A percentile compares a stretch with the other conserved stretches of the same genome.
These are phyloP conservation scores for Leistus spinibarbis DNA, from an alignment of 2,888 invertebrate genomes.

Conservation along the genomic window DNA sequence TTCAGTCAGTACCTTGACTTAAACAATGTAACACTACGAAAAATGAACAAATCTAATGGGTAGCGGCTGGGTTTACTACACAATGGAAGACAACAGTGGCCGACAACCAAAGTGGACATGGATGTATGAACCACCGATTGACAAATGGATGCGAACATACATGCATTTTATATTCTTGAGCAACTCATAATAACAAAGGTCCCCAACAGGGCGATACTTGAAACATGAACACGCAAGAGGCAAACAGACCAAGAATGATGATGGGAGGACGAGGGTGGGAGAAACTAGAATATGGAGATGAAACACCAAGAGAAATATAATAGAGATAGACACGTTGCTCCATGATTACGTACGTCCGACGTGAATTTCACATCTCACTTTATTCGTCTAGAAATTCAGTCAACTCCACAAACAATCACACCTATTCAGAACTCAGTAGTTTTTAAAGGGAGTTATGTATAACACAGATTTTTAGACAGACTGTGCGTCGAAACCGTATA, in stretches of 20 bases:
- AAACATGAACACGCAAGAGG: conserved; percentile 9
- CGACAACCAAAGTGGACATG: conserved; percentile 4
- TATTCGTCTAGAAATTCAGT: too few species aligned
- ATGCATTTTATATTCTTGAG: neutral
- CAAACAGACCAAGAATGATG: neutral
- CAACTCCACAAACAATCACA: too few species aligned
- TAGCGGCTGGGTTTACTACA: conserved; percentile 27
- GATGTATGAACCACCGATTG: neutral
- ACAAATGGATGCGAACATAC: neutral
- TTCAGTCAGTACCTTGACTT: conserved; percentile 22
- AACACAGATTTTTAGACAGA: too few species aligned
- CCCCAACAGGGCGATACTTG: conserved; percentile 6
- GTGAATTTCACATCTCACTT: too few species aligned
- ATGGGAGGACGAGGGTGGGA: conserved; percentile 9
- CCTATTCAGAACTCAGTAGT: too few species aligned
- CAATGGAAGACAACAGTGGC: conserved; percentile 36
- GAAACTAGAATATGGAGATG: neutral
- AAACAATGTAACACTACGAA: conserved; percentile 23
- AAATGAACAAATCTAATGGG: conserved; percentile 23
- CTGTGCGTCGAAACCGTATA: too few species aligned
- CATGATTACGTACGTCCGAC: conserved; percentile 11
- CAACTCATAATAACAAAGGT: neutral
- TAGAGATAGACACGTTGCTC: conserved; percentile 6
- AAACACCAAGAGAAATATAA: conserved; percentile 18
- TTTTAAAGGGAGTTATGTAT: too few species aligned